Conservation (phyloP, 2,888 invertebrate genomes). For the Aphodius granarius region DNA sequence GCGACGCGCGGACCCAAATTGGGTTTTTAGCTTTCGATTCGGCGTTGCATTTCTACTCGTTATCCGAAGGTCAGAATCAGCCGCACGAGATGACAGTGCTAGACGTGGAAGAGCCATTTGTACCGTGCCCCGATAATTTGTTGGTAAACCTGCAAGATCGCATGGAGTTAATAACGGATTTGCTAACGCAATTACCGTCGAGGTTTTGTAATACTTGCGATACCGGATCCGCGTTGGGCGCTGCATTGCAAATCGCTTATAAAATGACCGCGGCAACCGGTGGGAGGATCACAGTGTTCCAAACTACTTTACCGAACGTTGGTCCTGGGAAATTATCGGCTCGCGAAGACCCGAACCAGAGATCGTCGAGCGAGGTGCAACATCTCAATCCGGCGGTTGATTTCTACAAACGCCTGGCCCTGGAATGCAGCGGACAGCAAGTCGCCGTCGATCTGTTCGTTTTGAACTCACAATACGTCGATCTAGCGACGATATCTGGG, state of each 20-base stretch:
- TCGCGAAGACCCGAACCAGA: slow-evolving; percentile 86
- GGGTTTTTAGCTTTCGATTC: slow-evolving; percentile 94
- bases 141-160: slow-evolving; percentile 90
- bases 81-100: slow-evolving; percentile 89
- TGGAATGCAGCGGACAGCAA: slow-evolving; percentile 96
- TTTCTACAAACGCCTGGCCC: slow-evolving; percentile 93
- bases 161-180: slow-evolving; percentile 73
- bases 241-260: slow-evolving; percentile 89
- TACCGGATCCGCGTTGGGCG: slow-evolving; percentile 85
- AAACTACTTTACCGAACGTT: slow-evolving; percentile 81
- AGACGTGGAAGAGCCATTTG: slow-evolving; percentile 93
- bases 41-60: slow-evolving; percentile 89
- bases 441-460: slow-evolving; percentile 95
- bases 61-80: slow-evolving; percentile 79
- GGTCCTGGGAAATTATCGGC: slow-evolving; percentile 87
- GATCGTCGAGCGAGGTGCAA: slow-evolving; percentile 75
- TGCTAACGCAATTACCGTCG: slow-evolving; percentile 76
- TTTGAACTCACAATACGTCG: slow-evolving; percentile 89
- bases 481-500: slow-evolving; percentile 91
- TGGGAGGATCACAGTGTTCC: slow-evolving; percentile 93
- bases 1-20: slow-evolving; percentile 90
- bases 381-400: slow-evolving; percentile 95
- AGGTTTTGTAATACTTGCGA: slow-evolving; percentile 66
- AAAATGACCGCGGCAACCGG: slow-evolving; percentile 92
- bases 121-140: slow-evolving; percentile 91